Evolutionary conservation across 2,888 invertebrate genomes (phyloP).

Genomic region (Thereva unica): DNA sequence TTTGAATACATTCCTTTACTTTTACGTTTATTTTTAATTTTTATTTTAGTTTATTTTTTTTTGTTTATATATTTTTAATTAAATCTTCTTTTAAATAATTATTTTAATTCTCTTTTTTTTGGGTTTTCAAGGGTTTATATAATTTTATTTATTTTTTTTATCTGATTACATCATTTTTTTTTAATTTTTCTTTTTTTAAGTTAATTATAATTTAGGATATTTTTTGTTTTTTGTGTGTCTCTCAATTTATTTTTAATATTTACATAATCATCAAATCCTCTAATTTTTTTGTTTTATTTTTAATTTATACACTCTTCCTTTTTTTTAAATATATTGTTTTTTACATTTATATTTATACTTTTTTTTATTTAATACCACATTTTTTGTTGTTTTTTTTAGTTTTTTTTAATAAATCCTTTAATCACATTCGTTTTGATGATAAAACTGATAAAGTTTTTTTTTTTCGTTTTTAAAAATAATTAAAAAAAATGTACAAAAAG

Average conservation of each 20-base stretch:
- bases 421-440: conserved; percentile 43
- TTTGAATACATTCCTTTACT: conserved; percentile 34
- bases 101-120: conserved; percentile 23
- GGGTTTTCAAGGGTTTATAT: conserved; percentile 11
- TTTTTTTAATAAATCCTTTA: conserved; percentile 16
- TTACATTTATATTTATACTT: conserved; percentile 12
- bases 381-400: conserved; percentile 16
- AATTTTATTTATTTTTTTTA: conserved; percentile 16
- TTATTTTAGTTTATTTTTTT: conserved; percentile 29
- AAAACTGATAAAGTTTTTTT: conserved; percentile 17
- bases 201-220: conserved; percentile 22
- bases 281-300: no score
- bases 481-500: conserved; percentile 36
- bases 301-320: neutral
- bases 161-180: conserved; percentile 7
- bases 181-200: conserved; percentile 25
- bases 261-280: no score
- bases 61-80: conserved; percentile 26
- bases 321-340: conserved; percentile 5
- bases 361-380: conserved; percentile 26
- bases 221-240: conserved; percentile 10
- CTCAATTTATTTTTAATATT: conserved; percentile 5
- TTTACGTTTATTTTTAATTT: conserved; percentile 20
- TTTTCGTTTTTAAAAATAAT: conserved; percentile 28
- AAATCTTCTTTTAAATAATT: conserved; percentile 28